phyloP scores from a whole-genome alignment of 2,797 vertebrate species.

The Enteromius anoplus region DNA sequence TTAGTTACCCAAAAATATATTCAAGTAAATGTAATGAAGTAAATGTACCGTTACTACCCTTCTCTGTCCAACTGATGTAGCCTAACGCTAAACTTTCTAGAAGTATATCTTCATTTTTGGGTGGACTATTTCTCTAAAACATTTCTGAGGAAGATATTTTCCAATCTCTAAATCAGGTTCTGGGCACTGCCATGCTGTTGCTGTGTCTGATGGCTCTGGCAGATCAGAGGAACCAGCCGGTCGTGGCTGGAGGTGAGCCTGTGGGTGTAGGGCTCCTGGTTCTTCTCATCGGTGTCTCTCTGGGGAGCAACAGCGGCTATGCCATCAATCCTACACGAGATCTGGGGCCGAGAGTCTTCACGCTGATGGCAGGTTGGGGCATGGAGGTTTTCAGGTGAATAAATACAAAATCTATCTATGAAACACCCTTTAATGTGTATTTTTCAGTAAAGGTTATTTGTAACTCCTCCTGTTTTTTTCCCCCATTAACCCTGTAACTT shows the following conservation, averaged over 20 bases:
- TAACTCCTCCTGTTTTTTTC: not conserved
- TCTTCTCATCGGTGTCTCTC: slow-evolving; percentile 77
- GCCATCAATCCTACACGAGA: slow-evolving; percentile 83
- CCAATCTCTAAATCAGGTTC: slow-evolving; percentile 67
- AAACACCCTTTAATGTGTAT: not conserved
- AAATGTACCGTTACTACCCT: no score
- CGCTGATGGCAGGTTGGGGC: slow-evolving; percentile 81
- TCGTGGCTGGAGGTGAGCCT: slow-evolving; percentile 67
- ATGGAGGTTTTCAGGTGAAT: slow-evolving; percentile 78
- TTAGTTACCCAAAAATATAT: no score
- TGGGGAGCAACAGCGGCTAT: slow-evolving; percentile 83
- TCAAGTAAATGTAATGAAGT: no score
- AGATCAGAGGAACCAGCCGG: slow-evolving; percentile 78
- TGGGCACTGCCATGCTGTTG: slow-evolving; percentile 80
- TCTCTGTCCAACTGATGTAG: no score
- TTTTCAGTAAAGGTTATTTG: not conserved
- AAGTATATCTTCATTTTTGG: not conserved
- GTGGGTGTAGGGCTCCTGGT: slow-evolving; percentile 75
- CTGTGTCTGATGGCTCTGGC: slow-evolving; percentile 77
- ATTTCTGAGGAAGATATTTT: not conserved
- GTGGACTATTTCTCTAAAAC: not conserved
- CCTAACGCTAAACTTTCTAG: no score
- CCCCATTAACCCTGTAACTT: not conserved
- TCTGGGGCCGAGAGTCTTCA: slow-evolving; percentile 78
- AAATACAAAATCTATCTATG: not conserved